A percentile compares a stretch with the other conserved stretches of the same genome.
These are phyloP conservation scores for Ligdia adustata DNA, from an alignment of 2,888 invertebrate species.

Conservation along the genomic window DNA sequence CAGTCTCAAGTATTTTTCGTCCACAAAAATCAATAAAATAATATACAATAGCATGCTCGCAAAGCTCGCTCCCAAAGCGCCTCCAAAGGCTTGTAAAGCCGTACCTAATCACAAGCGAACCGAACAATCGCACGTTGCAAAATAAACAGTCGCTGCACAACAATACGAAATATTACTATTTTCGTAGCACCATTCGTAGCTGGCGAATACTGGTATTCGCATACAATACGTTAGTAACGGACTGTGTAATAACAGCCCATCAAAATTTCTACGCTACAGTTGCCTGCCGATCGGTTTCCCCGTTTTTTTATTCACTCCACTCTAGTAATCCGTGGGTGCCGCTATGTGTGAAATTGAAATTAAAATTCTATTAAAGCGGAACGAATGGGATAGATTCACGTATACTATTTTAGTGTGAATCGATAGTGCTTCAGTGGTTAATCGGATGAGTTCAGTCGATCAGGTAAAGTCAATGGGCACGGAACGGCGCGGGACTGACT, in stretches of 20 bases:
- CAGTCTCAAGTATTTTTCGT: neutral
- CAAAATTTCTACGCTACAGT: constrained; percentile 75
- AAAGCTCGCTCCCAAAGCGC: constrained; percentile 10
- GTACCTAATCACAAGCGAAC: constrained; percentile 41
- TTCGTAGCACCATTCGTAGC: constrained; percentile 42
- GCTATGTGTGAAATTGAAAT: constrained; percentile 79
- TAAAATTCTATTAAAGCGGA: constrained; percentile 76
- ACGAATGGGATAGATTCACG: constrained; percentile 59
- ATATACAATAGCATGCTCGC: neutral
- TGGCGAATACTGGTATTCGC: constrained; percentile 44
- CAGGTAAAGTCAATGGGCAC: constrained; percentile 22
- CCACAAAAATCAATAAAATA: neutral
- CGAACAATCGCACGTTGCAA: constrained; percentile 35
- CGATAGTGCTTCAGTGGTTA: constrained; percentile 36
- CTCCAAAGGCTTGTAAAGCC: constrained; percentile 19
- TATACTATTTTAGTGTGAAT: constrained; percentile 48
- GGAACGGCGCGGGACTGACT: neutral
- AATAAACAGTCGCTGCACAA: constrained; percentile 40
- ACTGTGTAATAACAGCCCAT: constrained; percentile 77
- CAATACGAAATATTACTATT: constrained; percentile 55
- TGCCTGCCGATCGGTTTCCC: constrained; percentile 60
- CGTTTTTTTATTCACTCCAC: constrained; percentile 62
- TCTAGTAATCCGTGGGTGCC: constrained; percentile 66
- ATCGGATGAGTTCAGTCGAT: constrained; percentile 32
- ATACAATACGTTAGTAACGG: constrained; percentile 76